phyloP scores from a whole-genome alignment of 2,888 invertebrate species.

The Trisateles emortualis region DNA sequence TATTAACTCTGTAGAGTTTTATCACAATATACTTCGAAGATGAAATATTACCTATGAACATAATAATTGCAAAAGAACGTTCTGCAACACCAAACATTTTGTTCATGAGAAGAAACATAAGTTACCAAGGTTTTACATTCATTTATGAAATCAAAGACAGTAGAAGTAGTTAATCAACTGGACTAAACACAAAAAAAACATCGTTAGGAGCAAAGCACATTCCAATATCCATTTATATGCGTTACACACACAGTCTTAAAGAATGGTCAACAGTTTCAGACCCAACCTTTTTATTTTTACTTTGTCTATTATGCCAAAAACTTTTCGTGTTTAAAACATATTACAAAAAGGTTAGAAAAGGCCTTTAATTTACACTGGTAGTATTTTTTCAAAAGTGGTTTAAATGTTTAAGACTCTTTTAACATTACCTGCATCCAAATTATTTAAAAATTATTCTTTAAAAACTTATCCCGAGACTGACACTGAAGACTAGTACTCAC shows the following conservation, averaged over 20 bases:
- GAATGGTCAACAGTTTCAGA: slow-evolving; percentile 31
- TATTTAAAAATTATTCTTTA: too few relatives aligned
- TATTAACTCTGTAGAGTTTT: too few relatives aligned
- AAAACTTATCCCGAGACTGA: too few relatives aligned
- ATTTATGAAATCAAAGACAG: slow-evolving; percentile 39
- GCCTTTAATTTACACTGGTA: not conserved
- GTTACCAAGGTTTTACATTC: slow-evolving; percentile 22
- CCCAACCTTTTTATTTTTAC: slow-evolving; percentile 7
- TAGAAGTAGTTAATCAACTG: slow-evolving; percentile 39
- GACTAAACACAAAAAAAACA: slow-evolving; percentile 49
- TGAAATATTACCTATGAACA: too few relatives aligned
- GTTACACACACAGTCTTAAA: slow-evolving; percentile 46
- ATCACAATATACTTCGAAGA: too few relatives aligned
- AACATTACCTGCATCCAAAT: too few relatives aligned
- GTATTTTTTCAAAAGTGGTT: too few relatives aligned
- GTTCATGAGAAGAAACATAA: slow-evolving; percentile 9
- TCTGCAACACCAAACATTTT: too few relatives aligned
- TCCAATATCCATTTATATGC: slow-evolving; percentile 48
- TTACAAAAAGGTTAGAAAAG: not conserved
- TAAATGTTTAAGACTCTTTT: too few relatives aligned
- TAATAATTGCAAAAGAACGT: too few relatives aligned
- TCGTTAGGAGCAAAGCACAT: slow-evolving; percentile 50
- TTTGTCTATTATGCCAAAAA: not conserved
- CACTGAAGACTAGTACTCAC: too few relatives aligned
- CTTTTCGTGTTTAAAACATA: not conserved